Conservation (phyloP, 2,113 vertebrate genomes). For the Colossoma macropomum region DNA sequence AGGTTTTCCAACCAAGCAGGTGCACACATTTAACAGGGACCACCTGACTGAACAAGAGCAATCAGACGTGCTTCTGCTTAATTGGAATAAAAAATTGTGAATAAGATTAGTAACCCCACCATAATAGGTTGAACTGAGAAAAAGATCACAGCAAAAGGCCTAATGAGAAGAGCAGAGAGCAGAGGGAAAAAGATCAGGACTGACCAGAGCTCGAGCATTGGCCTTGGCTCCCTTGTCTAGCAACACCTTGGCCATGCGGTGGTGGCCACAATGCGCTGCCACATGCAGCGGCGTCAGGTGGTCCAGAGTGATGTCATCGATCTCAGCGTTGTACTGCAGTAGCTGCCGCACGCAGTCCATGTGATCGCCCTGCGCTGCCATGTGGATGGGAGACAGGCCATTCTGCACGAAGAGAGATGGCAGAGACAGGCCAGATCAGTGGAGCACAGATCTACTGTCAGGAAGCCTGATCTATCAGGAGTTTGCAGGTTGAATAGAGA, state of each 20-base stretch:
- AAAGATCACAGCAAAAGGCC: neutral
- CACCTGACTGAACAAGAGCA: no score
- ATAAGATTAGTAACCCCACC: no score
- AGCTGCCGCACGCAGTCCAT: constrained; percentile 94
- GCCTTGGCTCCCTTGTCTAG: constrained; percentile 96
- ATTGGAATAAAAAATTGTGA: no score
- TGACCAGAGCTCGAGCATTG: constrained; percentile 92
- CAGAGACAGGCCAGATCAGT: neutral
- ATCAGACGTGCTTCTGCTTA: no score
- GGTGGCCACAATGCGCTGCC: constrained; percentile 95
- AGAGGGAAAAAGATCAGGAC: constrained; percentile 25
- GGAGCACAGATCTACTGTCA: neutral
- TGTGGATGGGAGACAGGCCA: constrained; percentile 95
- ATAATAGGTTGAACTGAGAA: no score
- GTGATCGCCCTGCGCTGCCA: constrained; percentile 98
- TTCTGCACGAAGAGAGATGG: constrained; percentile 78
- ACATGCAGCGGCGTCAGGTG: constrained; percentile 96
- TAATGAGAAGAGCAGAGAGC: neutral
- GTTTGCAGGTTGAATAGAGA: neutral
- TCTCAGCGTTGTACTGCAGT: constrained; percentile 91
- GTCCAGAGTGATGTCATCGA: constrained; percentile 96
- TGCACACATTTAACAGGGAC: no score
- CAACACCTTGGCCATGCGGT: constrained; percentile 93
- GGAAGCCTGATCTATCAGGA: neutral
- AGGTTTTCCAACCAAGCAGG: no score